Base-by-base conservation (phyloP, 2,797 vertebrate genomes). In the Otolemur crassicaudatus region DNA sequence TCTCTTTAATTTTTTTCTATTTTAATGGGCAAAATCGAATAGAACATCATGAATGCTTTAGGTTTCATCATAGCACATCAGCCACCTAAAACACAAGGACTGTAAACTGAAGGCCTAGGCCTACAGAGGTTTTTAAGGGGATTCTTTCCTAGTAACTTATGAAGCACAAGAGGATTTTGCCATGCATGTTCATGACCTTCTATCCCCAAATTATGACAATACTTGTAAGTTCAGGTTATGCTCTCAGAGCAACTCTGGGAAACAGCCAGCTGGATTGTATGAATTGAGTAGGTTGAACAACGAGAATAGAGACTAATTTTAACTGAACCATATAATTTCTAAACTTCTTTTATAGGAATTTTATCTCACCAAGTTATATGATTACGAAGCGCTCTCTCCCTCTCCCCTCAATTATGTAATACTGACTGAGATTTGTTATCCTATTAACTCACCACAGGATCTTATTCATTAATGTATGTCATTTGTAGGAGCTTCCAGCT, bases 401-500 rank as follows among this genome's bases (percentile, higher is more conserved):
- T 22, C 19, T 65, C n/a, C 80, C 72, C 67, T 22, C 37, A 4
- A 46, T 92, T 91, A 67, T 82, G 6, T 58, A 90, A 13, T 49
- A 56, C 37, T 73, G 43, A 77, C 60, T n/a, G 72, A 72, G 76
- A 81, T 95, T 84, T 94, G 79, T 87, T 87, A 75, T 56, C 94
- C 65, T 95, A 43, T 95, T 91, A 96, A 94, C 95, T 93, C 89
- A 87, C 83, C n/a, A 67, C 40, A 75, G 88, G 56, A 83, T 94
- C 92, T 90, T 77, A 79, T 84, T 97, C 94, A 96, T 95, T 94
- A 91, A 92, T 93, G 91, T 70, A 49, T 93, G 89, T 93, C 96
- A 90, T 90, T 86, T 84, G 69, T 95, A 92, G 76, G 49, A 83
- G 86, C 83, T 82, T 67, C 75, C 16, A 76, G 72, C 84, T 72